Conservation (phyloP, 2,113 vertebrate species). For the Muscicapa adusta region DNA sequence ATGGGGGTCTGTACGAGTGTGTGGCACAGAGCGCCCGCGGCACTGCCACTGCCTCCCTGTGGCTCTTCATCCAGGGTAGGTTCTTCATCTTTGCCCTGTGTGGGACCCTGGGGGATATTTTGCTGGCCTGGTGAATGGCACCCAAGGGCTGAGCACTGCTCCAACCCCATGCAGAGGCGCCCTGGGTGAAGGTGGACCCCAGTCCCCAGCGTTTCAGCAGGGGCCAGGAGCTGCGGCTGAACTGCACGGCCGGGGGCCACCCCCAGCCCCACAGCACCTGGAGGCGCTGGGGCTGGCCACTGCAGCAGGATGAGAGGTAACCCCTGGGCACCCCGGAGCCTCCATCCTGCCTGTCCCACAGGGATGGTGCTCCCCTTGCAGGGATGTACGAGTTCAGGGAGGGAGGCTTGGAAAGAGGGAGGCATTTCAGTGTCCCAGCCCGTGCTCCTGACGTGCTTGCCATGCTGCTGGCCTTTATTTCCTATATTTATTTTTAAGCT, state of each 20-base stretch:
- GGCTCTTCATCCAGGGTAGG: constrained; percentile 86
- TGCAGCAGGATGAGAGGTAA: constrained; percentile 69
- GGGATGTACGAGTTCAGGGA: accelerated
- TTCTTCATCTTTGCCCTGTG: accelerated
- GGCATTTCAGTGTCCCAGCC: background rate
- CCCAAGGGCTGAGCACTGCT: background rate
- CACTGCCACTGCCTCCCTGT: constrained; percentile 68
- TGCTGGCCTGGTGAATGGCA: background rate
- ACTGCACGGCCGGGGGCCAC: constrained; percentile 81
- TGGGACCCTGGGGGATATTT: accelerated
- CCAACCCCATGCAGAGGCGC: constrained; percentile 71
- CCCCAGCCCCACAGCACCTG: constrained; percentile 77
- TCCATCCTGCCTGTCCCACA: accelerated
- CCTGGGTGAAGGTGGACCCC: constrained; percentile 76
- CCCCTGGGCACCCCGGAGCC: accelerated
- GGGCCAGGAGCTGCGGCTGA: constrained; percentile 79
- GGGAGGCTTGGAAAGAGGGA: background rate
- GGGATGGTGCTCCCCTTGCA: background rate
- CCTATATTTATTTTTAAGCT: background rate
- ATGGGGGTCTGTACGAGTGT: constrained; percentile 81
- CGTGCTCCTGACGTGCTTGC: accelerated
- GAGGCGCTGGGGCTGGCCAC: constrained; percentile 77
- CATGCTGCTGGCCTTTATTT: background rate
- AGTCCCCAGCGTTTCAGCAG: constrained; percentile 74
- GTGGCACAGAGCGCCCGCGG: constrained; percentile 74